Percentiles rank a stretch among this genome's conserved stretches.
These are phyloP conservation scores for Phocoena phocoena DNA, from an alignment of 2,113 vertebrate genomes.

Conservation along the genomic window DNA sequence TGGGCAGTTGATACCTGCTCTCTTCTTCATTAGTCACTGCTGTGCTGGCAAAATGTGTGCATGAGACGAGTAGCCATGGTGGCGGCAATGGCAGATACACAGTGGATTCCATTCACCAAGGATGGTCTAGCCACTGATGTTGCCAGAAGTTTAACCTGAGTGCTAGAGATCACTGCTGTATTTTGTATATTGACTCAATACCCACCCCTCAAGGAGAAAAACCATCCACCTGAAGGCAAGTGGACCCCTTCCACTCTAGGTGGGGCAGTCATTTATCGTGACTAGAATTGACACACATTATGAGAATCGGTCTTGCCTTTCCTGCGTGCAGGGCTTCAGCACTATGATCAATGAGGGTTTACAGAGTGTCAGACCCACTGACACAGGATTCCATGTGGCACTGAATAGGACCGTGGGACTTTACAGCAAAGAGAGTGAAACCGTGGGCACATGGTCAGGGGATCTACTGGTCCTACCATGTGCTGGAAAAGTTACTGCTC, in stretches of 20 bases:
- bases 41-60: background rate
- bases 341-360: background rate
- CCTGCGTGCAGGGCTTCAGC: background rate
- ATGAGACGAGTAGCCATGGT: background rate
- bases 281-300: background rate
- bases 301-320: background rate
- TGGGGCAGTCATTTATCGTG: background rate
- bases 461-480: background rate
- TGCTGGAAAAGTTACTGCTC: background rate
- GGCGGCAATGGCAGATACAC: background rate
- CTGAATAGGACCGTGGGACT: background rate
- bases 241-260: background rate
- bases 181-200: background rate
- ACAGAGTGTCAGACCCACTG: background rate
- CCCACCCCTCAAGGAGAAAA: background rate
- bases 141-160: background rate
- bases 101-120: background rate
- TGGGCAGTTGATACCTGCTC: background rate
- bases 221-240: background rate
- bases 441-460: background rate
- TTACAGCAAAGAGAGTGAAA: background rate
- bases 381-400: background rate
- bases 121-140: background rate
- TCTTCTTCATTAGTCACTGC: background rate
- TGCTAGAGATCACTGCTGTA: background rate